phyloP scores from a whole-genome alignment of 2,797 vertebrate genomes.

The Ciconia nigra region DNA sequence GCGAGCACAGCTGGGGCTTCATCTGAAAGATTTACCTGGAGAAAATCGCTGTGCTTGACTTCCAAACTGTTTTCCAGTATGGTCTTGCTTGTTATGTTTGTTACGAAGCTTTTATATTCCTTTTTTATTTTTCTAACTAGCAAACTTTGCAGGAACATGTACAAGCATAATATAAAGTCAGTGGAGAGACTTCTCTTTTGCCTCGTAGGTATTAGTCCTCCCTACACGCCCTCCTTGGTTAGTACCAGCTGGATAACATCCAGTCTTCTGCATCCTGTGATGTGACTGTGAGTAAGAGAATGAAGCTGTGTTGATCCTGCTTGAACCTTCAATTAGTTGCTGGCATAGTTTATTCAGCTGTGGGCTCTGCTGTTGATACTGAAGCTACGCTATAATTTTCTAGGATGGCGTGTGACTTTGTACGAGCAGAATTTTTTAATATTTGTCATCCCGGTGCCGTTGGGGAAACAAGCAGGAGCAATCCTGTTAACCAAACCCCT shows the following conservation, averaged over 20 bases:
- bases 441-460: rapidly evolving
- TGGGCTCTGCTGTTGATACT: neutral
- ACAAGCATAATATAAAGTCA: neutral
- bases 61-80: neutral
- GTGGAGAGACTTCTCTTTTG: neutral
- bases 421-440: too few relatives aligned
- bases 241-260: neutral
- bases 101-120: neutral
- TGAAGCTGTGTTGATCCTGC: neutral
- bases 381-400: neutral
- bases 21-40: neutral
- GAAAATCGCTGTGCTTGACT: neutral
- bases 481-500: neutral
- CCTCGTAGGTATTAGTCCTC: neutral
- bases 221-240: neutral
- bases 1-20: neutral
- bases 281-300: neutral
- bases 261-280: neutral
- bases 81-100: neutral
- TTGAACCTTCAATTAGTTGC: neutral
- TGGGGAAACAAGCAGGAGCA: neutral
- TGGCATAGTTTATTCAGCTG: neutral
- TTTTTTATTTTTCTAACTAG: neutral
- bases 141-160: neutral
- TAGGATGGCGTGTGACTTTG: neutral